phyloP scores from a whole-genome alignment of 2,797 vertebrate species.

The Cuniculus paca region DNA sequence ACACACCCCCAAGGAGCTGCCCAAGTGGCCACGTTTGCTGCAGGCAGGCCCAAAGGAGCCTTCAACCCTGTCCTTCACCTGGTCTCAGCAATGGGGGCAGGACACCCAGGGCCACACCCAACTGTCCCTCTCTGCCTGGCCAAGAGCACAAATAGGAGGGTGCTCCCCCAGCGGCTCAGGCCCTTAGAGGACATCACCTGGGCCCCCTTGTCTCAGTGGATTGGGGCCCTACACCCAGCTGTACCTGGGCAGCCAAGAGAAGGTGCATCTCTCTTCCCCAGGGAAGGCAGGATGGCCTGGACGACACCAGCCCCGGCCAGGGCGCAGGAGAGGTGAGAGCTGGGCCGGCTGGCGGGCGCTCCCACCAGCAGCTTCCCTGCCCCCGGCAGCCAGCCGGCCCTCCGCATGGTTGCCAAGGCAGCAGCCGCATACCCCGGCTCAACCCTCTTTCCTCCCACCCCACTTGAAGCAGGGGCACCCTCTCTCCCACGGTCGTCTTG shows the following conservation, averaged over 20 bases:
- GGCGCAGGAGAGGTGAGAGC: constrained; percentile 55
- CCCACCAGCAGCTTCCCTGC: constrained; percentile 10
- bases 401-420: constrained; percentile 70
- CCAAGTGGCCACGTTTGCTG: neutral
- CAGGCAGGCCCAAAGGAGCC: neutral
- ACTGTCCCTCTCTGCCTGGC: neutral
- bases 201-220: neutral
- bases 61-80: no score
- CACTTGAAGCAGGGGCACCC: constrained; percentile 31
- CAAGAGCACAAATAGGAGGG: neutral
- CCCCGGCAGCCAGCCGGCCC: constrained; percentile 39
- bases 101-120: neutral
- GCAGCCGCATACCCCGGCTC: constrained; percentile 62
- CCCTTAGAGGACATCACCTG: neutral
- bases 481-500: neutral
- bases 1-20: neutral
- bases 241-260: neutral
- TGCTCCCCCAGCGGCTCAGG: neutral
- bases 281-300: neutral
- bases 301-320: neutral
- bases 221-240: neutral
- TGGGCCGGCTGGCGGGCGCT: neutral
- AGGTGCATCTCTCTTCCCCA: neutral
- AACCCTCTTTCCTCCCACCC: constrained; percentile 61
- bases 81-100: neutral